phyloP scores from a whole-genome alignment of 2,113 vertebrate species.

The Trematocara zebra region DNA sequence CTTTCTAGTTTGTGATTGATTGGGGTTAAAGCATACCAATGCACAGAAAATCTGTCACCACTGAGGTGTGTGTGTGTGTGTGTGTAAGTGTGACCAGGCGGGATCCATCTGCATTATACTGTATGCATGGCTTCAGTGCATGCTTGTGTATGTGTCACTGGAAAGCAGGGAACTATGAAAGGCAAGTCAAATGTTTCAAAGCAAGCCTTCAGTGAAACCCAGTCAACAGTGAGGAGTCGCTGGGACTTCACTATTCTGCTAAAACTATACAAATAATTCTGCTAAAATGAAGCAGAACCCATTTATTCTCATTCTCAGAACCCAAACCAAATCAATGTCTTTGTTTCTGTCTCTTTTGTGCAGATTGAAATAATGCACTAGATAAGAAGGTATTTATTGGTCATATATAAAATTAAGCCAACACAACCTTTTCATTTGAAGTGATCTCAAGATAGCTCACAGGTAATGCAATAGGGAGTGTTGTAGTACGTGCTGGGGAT shows the following conservation, averaged over 20 bases:
- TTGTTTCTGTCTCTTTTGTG: neutral
- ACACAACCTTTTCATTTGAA: neutral
- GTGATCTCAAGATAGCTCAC: neutral
- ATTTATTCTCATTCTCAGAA: neutral
- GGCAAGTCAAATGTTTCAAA: neutral
- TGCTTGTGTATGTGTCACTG: neutral
- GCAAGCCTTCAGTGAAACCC: neutral
- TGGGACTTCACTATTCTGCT: neutral
- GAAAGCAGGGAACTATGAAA: neutral
- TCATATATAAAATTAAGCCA: neutral
- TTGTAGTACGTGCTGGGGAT: neutral
- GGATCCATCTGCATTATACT: neutral
- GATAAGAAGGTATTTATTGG: neutral
- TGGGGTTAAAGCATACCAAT: slow-evolving; percentile 64
- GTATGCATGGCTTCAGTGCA: neutral
- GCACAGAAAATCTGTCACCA: slow-evolving; percentile 58
- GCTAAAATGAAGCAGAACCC: neutral
- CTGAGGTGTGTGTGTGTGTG: slow-evolving; percentile 4
- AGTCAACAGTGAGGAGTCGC: neutral
- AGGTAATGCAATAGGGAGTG: neutral
- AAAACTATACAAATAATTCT: neutral
- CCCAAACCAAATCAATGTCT: neutral
- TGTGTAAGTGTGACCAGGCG: neutral
- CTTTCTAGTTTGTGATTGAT: slow-evolving; percentile 64
- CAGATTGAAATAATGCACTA: neutral